These are phyloP conservation scores for Ceratina japonica DNA, from an alignment of 1,140 invertebrate species.

Conservation along the genomic window DNA sequence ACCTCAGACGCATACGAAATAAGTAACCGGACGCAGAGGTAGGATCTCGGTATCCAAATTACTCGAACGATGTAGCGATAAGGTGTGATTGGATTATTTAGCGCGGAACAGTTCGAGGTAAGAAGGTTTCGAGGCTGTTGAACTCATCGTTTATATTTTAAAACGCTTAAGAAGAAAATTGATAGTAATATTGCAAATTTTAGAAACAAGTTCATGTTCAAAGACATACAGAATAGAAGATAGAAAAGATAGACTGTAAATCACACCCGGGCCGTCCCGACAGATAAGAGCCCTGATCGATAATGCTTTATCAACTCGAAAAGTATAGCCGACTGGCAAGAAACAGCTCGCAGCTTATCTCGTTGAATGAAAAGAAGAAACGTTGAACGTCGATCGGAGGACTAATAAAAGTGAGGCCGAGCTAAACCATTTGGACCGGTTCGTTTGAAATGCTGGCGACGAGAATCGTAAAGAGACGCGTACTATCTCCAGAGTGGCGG, in stretches of 20 bases:
- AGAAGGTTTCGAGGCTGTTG: too few relatives aligned
- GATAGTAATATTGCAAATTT: too few relatives aligned
- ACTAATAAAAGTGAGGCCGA: not conserved
- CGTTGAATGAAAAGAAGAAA: not conserved
- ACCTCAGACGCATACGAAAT: too few relatives aligned
- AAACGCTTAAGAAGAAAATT: too few relatives aligned
- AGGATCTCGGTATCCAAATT: too few relatives aligned
- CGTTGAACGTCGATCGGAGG: not conserved
- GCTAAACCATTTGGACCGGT: not conserved
- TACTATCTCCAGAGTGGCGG: constrained; percentile 24
- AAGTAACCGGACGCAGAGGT: too few relatives aligned
- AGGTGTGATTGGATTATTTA: too few relatives aligned
- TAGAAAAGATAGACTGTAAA: not conserved
- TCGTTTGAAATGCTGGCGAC: constrained; percentile 23
- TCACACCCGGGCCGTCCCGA: not conserved
- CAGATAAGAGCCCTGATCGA: not conserved
- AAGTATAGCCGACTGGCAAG: not conserved
- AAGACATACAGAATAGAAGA: too few relatives aligned
- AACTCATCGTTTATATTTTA: too few relatives aligned
- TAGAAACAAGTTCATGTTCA: too few relatives aligned
- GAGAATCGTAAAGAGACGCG: constrained; percentile 41
- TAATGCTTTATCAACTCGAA: not conserved
- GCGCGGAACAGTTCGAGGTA: too few relatives aligned
- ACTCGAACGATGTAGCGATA: too few relatives aligned
- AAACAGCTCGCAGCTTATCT: not conserved